Evolutionary conservation across 2,797 vertebrate species (phyloP), one percentile per base, ranked within the genome.

Genomic region (Sphenodon punctatus): DNA sequence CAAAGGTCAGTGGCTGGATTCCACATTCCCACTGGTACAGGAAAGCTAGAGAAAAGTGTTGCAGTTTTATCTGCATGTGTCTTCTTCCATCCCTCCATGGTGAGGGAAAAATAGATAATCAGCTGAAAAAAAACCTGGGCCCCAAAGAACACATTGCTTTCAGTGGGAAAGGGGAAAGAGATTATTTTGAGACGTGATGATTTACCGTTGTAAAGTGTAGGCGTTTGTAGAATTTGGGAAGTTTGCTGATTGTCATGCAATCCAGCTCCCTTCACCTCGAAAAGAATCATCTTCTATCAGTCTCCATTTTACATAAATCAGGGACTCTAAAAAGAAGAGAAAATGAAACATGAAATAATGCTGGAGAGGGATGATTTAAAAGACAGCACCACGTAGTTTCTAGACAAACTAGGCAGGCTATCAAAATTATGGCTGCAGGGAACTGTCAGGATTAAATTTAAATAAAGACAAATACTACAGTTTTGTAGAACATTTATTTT

Each of bases 361-460:
- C 8, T 43, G 67, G 45, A 68, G 34, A 68, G 64, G 73, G 41
- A 60, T 43, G 46, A 77, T 19, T 11, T 6, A 46, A 39, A 65
- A 60, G 51, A 43, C 34, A 64, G 20, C 10, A 14, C 11, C 10
- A 34, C 30, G 14, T 56, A 25, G 8, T 63, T 87, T 73, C 60
- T 48, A 75, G 67, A 63, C 34, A 78, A 60, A 73, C 6, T 55
- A 51, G 9, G 6, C n/a, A 67, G 53, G 45, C 25, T 45, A 75
- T 75, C 59, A 75, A 76, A 86, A 79, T 59, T 69, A 90, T n/a
- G 16, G 15, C 30, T 70, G 14, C 10, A 38, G 43, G 74, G 39
- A 70, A 42, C 13, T 75, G 53, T 34, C 36, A 65, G 2, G 41
- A 66, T 56, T 78, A 72, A 67, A 75, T 75, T 48, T 12, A 72